Evolutionary conservation across 2,113 vertebrate species (phyloP).

Genomic region (Pituophis catenifer): DNA sequence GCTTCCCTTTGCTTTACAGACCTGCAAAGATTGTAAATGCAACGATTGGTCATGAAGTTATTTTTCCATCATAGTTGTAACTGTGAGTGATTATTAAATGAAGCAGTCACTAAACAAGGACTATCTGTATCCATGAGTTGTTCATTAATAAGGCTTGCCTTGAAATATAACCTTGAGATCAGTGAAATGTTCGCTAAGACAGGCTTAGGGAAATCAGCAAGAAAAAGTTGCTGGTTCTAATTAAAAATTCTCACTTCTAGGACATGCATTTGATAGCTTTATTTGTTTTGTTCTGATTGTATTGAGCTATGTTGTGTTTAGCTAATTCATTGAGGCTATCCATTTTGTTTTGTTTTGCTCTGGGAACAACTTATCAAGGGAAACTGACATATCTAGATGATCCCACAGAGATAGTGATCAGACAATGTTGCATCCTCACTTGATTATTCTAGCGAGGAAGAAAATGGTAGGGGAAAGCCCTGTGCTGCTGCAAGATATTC

Average conservation of each 20-base stretch:
- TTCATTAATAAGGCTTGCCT: background rate
- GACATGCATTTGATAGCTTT: background rate
- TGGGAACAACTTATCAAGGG: background rate
- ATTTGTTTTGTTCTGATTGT: background rate
- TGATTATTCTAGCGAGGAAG: background rate
- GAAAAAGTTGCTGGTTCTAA: background rate
- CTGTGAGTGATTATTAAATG: background rate
- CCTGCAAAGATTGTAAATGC: background rate
- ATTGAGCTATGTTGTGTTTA: background rate
- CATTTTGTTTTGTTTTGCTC: background rate
- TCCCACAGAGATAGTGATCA: background rate
- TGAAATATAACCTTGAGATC: background rate
- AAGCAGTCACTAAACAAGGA: background rate
- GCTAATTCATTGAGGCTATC: background rate
- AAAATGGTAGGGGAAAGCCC: background rate
- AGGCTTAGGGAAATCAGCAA: background rate
- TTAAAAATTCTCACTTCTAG: background rate
- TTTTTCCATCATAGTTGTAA: background rate
- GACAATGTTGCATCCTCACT: background rate
- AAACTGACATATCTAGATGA: background rate
- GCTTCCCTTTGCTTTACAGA: background rate
- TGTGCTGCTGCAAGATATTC: background rate
- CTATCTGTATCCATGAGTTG: background rate
- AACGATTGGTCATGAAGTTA: background rate
- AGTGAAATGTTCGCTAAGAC: background rate